Evolutionary conservation across 2,888 invertebrate species (phyloP).

Genomic region (Icerya purchasi): DNA sequence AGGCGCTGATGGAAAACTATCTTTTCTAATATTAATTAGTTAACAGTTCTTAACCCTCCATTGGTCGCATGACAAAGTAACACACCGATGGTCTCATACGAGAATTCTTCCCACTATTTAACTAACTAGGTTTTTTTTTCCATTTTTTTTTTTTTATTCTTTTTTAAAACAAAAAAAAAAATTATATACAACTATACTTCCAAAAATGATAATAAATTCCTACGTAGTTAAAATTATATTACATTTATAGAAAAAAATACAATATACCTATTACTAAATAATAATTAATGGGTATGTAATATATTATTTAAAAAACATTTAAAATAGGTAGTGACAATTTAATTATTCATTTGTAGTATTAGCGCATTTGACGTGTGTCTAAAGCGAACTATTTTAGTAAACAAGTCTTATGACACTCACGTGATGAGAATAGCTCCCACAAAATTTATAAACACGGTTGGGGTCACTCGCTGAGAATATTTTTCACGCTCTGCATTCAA

Average conservation of each 20-base stretch:
- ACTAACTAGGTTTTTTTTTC: background rate
- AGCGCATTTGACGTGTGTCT: background rate
- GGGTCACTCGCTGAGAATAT: background rate
- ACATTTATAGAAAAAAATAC: background rate
- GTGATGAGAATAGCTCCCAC: background rate
- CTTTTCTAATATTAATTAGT: too few species aligned
- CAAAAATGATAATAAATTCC: background rate
- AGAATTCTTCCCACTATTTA: background rate
- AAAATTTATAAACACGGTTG: background rate
- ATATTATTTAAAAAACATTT: background rate
- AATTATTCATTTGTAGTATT: background rate
- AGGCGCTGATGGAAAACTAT: too few species aligned
- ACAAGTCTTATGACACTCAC: too few species aligned
- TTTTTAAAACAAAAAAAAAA: background rate
- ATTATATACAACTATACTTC: background rate
- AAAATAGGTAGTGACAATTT: background rate
- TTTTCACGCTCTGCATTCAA: too few species aligned
- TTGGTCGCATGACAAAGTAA: background rate
- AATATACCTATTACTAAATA: background rate
- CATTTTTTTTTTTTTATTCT: background rate
- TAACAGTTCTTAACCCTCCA: background rate
- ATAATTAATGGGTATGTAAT: background rate
- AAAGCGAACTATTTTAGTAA: too few species aligned
- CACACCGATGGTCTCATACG: background rate
- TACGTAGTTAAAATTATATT: background rate